A percentile compares a stretch with the other conserved stretches of the same genome.
Conservation (phyloP, 2,113 vertebrate genomes). For the Myocastor coypus region DNA sequence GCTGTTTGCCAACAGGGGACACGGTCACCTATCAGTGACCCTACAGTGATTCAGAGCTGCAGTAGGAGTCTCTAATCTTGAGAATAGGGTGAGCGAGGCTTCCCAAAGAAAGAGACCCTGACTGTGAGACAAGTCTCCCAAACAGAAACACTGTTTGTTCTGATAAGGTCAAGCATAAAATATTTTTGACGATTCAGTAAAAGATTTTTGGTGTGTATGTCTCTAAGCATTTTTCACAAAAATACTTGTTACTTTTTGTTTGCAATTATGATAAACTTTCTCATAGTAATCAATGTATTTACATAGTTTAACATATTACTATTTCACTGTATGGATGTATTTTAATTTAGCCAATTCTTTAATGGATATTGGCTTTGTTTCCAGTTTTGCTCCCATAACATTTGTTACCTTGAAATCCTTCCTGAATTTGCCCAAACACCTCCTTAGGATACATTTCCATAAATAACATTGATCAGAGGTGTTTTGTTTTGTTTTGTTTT, state of each 20-base stretch:
- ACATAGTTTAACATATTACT: constrained; percentile 30
- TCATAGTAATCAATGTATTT: constrained; percentile 6
- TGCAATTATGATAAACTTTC: constrained; percentile 22
- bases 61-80: background rate
- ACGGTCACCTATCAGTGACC: background rate
- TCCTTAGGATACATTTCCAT: constrained; percentile 57
- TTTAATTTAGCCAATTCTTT: constrained; percentile 36
- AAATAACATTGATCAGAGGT: constrained; percentile 33
- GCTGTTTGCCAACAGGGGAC: background rate
- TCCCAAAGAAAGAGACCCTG: background rate
- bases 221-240: constrained; percentile 29
- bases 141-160: constrained; percentile 35
- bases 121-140: background rate
- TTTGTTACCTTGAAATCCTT: constrained; percentile 43
- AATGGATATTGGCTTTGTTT: constrained; percentile 16
- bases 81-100: background rate
- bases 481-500: background rate
- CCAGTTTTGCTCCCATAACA: constrained; percentile 55
- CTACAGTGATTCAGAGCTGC: background rate
- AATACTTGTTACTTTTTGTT: constrained; percentile 9
- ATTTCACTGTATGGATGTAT: background rate
- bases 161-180: constrained; percentile 35
- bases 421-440: constrained; percentile 63
- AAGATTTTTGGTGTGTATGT: constrained; percentile 15
- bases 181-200: constrained; percentile 40